Evolutionary conservation across 2,888 invertebrate species (phyloP).

Genomic region (Seira musarum): DNA sequence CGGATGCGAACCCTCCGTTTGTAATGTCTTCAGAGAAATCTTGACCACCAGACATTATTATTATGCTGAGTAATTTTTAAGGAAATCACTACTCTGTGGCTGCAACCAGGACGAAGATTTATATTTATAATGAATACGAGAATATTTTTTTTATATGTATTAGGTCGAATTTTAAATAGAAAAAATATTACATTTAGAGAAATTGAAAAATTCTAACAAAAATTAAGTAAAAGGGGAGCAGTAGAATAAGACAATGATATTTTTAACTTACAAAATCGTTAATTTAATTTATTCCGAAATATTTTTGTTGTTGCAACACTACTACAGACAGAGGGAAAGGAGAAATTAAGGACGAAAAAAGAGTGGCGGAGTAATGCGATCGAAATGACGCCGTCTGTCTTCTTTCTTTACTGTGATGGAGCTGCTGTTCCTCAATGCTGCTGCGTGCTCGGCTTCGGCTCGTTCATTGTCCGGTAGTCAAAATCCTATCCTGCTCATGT

Average conservation of each 20-base stretch:
- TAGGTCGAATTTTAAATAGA: neutral
- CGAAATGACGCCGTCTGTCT: slow-evolving; percentile 60
- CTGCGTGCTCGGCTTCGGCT: slow-evolving; percentile 47
- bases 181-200: slow-evolving; percentile 7
- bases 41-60: slow-evolving; percentile 61
- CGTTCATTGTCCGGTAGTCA: slow-evolving; percentile 28
- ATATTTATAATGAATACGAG: slow-evolving; percentile 8
- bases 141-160: slow-evolving; percentile 10
- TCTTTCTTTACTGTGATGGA: slow-evolving; percentile 39
- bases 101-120: slow-evolving; percentile 3
- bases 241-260: slow-evolving; percentile 5
- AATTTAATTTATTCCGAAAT: slow-evolving; percentile 15
- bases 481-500: neutral
- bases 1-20: slow-evolving; percentile 67
- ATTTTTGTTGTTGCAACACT: neutral
- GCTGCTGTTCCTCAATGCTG: slow-evolving; percentile 37
- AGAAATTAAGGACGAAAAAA: slow-evolving; percentile 48
- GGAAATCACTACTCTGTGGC: slow-evolving; percentile 16
- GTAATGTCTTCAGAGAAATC: slow-evolving; percentile 69
- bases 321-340: slow-evolving; percentile 23
- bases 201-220: neutral
- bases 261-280: no score
- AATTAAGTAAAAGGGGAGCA: no score
- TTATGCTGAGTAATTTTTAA: slow-evolving; percentile 9
- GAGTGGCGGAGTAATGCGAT: slow-evolving; percentile 38